phyloP scores from a whole-genome alignment of 2,888 invertebrate genomes.

The Anodontia alba region DNA sequence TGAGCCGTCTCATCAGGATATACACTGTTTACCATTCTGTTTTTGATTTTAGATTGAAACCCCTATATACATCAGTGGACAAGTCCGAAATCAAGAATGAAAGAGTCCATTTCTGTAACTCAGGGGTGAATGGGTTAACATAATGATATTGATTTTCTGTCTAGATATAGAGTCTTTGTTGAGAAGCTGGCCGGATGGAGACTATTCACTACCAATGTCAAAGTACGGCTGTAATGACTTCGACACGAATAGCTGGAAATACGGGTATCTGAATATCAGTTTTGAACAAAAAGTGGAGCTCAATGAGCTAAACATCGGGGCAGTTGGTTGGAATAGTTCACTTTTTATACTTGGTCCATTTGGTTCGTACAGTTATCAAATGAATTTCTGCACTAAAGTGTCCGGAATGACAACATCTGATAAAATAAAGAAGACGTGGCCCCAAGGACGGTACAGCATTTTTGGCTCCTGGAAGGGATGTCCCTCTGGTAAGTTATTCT shows the following conservation, averaged over 20 bases:
- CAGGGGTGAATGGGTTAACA: no score
- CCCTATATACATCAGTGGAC: no score
- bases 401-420: background rate
- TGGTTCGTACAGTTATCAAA: background rate
- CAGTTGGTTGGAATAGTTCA: background rate
- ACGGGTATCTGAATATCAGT: conserved; percentile 3
- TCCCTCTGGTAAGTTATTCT: background rate
- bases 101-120: no score
- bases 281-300: background rate
- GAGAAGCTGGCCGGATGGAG: background rate
- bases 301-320: background rate
- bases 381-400: background rate
- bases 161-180: no score
- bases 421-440: background rate
- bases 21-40: no score
- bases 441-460: background rate
- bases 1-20: no score
- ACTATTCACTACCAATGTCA: background rate
- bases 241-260: background rate
- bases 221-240: background rate
- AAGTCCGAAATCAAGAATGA: no score
- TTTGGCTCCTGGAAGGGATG: background rate
- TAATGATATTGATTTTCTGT: no score
- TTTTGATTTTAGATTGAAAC: no score
- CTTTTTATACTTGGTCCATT: background rate